phyloP scores from a whole-genome alignment of 2,113 vertebrate genomes.

The Trinectes maculatus region DNA sequence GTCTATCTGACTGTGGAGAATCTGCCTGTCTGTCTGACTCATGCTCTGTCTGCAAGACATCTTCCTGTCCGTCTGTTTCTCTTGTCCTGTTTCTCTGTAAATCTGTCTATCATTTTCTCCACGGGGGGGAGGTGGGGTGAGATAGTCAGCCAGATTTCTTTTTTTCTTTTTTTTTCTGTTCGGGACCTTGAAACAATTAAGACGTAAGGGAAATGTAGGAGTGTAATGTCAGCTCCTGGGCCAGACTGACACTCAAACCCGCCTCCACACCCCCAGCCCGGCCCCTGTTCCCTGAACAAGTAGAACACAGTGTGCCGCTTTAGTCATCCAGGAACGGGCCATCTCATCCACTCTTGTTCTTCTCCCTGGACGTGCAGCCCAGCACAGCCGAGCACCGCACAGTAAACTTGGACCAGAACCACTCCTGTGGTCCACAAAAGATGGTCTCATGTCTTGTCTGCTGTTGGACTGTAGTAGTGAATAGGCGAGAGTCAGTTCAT shows the following conservation, averaged over 20 bases:
- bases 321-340: slow-evolving; percentile 59
- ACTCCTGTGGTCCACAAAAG: slow-evolving; percentile 2
- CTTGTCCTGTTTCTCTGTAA: slow-evolving; percentile 22
- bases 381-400: slow-evolving; percentile 32
- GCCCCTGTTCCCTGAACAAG: slow-evolving; percentile 59
- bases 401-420: slow-evolving; percentile 23
- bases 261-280: slow-evolving; percentile 53
- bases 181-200: slow-evolving; percentile 73
- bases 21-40: slow-evolving; percentile 43
- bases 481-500: neutral
- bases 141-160: slow-evolving; percentile 31
- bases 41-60: slow-evolving; percentile 27
- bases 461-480: neutral
- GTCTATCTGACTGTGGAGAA: slow-evolving; percentile 37
- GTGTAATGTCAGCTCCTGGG: slow-evolving; percentile 61
- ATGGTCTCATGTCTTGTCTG: too few species aligned
- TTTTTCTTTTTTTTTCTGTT: slow-evolving; percentile 18
- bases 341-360: slow-evolving; percentile 64
- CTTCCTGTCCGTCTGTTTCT: slow-evolving; percentile 48
- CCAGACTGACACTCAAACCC: slow-evolving; percentile 48
- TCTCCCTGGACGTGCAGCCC: slow-evolving; percentile 42
- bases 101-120: slow-evolving; percentile 40
- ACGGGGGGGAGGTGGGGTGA: slow-evolving; percentile 24
- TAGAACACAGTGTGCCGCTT: slow-evolving; percentile 79
- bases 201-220: slow-evolving; percentile 61